Evolutionary conservation across 2,888 invertebrate genomes (phyloP).

Genomic region (Drosophila nigritarsus): DNA sequence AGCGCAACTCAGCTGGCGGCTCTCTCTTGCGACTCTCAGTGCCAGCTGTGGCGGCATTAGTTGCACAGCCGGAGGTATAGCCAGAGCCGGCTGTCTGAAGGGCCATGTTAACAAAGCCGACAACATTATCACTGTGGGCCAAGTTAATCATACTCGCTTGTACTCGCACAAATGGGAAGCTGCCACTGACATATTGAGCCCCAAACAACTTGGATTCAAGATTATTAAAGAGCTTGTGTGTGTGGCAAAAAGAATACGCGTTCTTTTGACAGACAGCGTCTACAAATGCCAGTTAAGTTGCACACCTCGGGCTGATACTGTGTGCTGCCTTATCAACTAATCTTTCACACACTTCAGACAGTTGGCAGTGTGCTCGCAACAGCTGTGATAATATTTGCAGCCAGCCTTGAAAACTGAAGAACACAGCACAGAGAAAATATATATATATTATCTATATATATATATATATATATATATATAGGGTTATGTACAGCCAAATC

Average conservation of each 20-base stretch:
- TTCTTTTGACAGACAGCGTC: conserved; percentile 3
- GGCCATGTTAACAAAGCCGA: conserved; percentile 59
- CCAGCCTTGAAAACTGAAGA: conserved; percentile 1
- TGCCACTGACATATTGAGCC: background rate
- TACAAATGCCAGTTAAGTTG: conserved; percentile 3
- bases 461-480: background rate
- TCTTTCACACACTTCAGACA: conserved; percentile 8
- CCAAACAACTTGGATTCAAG: conserved; percentile 17
- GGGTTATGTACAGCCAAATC: background rate
- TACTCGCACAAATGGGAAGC: background rate
- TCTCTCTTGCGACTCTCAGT: conserved; percentile 27
- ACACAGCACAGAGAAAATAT: background rate
- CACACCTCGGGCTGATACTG: conserved; percentile 3
- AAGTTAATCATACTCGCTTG: conserved; percentile 2
- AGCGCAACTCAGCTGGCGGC: conserved; percentile 10
- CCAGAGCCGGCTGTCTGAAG: conserved; percentile 50
- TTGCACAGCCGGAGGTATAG: conserved; percentile 5
- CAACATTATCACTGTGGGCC: conserved; percentile 56
- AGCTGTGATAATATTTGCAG: conserved; percentile 61
- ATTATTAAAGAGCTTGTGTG: conserved; percentile 21
- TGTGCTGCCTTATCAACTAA: conserved; percentile 11
- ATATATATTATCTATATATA: background rate
- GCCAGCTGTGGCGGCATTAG: conserved; percentile 29
- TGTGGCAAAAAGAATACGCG: conserved; percentile 6
- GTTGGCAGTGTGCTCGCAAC: conserved; percentile 10